Conservation (phyloP, 2,888 invertebrate genomes). For the Cosmorhoe ocellata region DNA sequence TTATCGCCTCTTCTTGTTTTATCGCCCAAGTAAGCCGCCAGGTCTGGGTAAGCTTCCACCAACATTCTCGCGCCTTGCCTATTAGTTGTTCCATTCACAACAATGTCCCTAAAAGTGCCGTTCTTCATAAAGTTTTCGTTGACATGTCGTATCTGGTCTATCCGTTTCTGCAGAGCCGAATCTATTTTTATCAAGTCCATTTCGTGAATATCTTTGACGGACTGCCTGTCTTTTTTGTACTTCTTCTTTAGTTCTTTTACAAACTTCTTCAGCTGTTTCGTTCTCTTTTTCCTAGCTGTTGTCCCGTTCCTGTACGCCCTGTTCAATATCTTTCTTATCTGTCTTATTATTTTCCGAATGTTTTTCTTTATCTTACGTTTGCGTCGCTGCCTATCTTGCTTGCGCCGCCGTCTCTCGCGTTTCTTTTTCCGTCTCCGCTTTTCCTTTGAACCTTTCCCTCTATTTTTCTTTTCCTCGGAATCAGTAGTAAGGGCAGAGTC, state of each 20-base stretch:
- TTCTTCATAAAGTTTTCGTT: conserved; percentile 57
- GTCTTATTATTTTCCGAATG: conserved; percentile 54
- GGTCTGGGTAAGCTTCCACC: conserved; percentile 58
- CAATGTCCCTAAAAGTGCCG: conserved; percentile 56
- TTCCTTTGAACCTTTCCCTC: conserved; percentile 40
- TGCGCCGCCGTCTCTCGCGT: conserved; percentile 41
- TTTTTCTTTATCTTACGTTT: conserved; percentile 57
- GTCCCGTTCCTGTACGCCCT: conserved; percentile 59
- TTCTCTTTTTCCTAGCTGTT: conserved; percentile 53
- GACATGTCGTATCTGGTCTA: conserved; percentile 48
- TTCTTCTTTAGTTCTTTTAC: conserved; percentile 59
- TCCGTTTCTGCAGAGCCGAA: conserved; percentile 38
- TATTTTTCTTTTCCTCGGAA: conserved; percentile 47
- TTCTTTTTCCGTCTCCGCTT: conserved; percentile 29
- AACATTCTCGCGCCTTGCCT: conserved; percentile 47
- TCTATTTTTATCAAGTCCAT: conserved; percentile 56
- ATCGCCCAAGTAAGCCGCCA: conserved; percentile 37
- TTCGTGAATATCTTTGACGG: conserved; percentile 59
- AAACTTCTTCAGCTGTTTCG: conserved; percentile 62
- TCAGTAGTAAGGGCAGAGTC: conserved; percentile 55
- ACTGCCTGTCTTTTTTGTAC: conserved; percentile 58
- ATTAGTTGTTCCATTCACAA: conserved; percentile 57
- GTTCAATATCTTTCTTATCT: conserved; percentile 58
- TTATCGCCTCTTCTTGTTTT: conserved; percentile 29
- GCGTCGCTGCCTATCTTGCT: conserved; percentile 43